Conservation (phyloP, 2,888 invertebrate genomes). For the Plagodis dolabraria region DNA sequence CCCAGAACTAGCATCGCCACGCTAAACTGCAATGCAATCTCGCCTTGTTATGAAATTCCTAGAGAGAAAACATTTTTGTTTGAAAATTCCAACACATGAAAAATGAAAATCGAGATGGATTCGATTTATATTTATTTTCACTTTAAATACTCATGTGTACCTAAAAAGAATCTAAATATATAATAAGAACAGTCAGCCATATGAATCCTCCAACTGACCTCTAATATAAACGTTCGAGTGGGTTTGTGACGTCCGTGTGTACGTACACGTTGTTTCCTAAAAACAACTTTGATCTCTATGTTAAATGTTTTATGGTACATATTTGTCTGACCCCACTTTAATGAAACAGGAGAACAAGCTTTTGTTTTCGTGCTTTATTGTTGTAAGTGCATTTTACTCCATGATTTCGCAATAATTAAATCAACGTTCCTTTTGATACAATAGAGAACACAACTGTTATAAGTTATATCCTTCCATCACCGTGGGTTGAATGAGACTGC, state of each 20-base stretch:
- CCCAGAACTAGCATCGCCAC: no score
- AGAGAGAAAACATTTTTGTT: no score
- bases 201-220: conserved; percentile 8
- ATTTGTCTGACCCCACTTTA: conserved; percentile 25
- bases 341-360: conserved; percentile 12
- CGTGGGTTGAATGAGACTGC: no score
- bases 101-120: no score
- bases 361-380: conserved; percentile 7
- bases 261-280: conserved; percentile 19
- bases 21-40: no score
- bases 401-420: not conserved
- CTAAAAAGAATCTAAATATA: no score
- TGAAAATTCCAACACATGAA: no score
- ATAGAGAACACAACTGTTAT: not conserved
- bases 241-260: conserved; percentile 34
- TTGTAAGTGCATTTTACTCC: conserved; percentile 15
- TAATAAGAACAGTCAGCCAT: not conserved
- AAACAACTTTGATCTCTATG: conserved; percentile 18
- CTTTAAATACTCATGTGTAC: no score
- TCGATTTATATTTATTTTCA: no score
- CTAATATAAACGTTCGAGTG: conserved; percentile 32
- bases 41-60: no score
- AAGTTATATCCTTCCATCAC: no score
- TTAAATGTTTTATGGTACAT: conserved; percentile 4
- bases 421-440: not conserved